Evolutionary conservation across 2,113 vertebrate genomes (phyloP), one percentile per base, ranked within the genome.

Genomic region (Callospermophilus lateralis): DNA sequence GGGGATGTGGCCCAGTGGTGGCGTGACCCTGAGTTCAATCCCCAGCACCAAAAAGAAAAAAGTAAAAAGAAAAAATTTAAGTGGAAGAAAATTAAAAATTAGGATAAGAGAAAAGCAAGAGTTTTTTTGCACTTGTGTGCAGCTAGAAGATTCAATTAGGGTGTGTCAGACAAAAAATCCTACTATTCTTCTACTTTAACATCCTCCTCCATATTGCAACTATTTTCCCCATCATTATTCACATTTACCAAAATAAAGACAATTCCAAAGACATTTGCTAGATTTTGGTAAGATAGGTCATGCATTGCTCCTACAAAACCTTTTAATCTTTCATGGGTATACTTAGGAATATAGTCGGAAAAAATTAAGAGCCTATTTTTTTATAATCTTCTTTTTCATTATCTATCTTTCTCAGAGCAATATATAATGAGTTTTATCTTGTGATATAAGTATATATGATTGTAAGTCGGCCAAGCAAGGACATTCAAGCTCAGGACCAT

Each of bases 21-120:
- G 51, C 3, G 16, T 53, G 51, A 15, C 51, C 51, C 51, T 53
- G 13, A 53, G 16, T 53, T 53, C 51, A 53, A 53, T 53, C 12
- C 51, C 13, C 51, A 16, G 12, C 15, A 53, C 51, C 12, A 53
- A 48, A 70, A 93, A 90, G 77, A 70, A 72, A 51, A 51, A 53
- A 53, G 39, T 65, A 92, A 90, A 80, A 70, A 72, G 76, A 85
- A 91, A 77, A 80, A 85, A 91, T 4, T 10, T 13, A 93, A 73
- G 53, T 28, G 8, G 37, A 8, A 15, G 4, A 63, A 10, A 80
- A 58, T 37, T 51, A 26, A 95, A 90, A 94, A 45, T 8, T 11
- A n/a, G 5, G 48, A 65, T 32, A 55, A 67, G 4, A 8, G 61
- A 32, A 34, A 84, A 37, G 17, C 4, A 28, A 42, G 15, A 51